Base-by-base conservation (phyloP, 92 coral and sea anemone genomes). In the Bergia sp. region DNA sequence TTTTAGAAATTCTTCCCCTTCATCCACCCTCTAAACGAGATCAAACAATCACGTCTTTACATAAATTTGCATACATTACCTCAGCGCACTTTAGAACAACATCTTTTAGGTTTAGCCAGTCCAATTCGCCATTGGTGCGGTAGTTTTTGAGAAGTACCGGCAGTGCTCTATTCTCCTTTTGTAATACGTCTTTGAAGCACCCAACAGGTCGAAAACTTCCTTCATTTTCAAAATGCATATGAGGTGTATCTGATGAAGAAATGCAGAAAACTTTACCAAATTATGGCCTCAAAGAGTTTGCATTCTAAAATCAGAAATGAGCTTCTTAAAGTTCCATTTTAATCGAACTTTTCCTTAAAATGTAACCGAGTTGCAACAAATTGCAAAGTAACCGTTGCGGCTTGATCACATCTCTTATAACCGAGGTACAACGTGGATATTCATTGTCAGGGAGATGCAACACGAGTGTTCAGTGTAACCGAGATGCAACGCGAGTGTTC, bases 81-180 rank as follows among this genome's bases (percentile, higher is more conserved):
- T 58, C 72, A 0, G 85, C 85, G n/a, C 85, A 81, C 58, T 57
- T 81, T 20, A 38, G 49, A 37, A 81, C 71, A 10, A 81, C 85
- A 1, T 81, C 73, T 39, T 38, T 38, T 1, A 81, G 85, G 45
- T 81, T 81, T 13, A 2, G 5, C 85, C 85, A 81, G 72, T 81
- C 73, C 73, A 81, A 39, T 10, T 40, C 85, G 18, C 85, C 85
- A 39, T 58, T 81, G 8, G 50, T 12, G 29, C 85, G 85, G 37
- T 81, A 81, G 73, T 81, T 81, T 42, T 37, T 64, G 3, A 81
- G 72, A 10, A 81, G 73, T 2, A 58, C 85, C 49, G 85, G 85
- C 45, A 81, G 29, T 15, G 85, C 85, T 81, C 85, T 81, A 11
- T 81, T n/a, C 44, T 81, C 47, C 20, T 15, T 37, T 39, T 57